Percentiles rank a stretch among this genome's conserved stretches.
These are phyloP conservation scores for Thunnus thynnus DNA, from an alignment of 2,113 vertebrate species.

Conservation along the genomic window DNA sequence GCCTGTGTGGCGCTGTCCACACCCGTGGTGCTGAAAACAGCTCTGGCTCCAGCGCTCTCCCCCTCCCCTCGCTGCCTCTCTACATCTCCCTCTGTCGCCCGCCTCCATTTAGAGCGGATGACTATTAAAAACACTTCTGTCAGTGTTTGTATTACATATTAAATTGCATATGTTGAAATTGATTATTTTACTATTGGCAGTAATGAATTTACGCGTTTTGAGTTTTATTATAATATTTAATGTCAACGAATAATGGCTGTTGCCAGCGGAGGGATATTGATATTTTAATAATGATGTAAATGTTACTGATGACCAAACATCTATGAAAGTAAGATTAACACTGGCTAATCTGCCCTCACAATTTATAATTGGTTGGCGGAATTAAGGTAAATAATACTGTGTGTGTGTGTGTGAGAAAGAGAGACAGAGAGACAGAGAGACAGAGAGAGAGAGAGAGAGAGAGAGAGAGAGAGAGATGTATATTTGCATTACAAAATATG, in stretches of 20 bases:
- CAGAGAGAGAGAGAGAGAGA: neutral
- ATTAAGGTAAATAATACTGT: neutral
- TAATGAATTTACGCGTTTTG: neutral
- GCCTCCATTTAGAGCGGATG: neutral
- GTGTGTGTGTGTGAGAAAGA: neutral
- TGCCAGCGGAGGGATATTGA: neutral
- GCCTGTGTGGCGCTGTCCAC: constrained; percentile 86
- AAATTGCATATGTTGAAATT: accelerated
- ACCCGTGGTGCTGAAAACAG: constrained; percentile 82
- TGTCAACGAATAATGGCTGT: neutral
- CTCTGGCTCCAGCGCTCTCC: neutral
- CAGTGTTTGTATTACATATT: neutral
- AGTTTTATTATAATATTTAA: neutral
- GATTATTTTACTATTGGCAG: neutral
- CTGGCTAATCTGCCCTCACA: neutral
- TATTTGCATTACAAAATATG: too few relatives aligned
- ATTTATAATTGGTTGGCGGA: neutral
- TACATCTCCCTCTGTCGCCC: constrained; percentile 63
- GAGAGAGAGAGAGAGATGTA: neutral
- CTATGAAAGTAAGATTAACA: neutral
- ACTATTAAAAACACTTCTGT: neutral
- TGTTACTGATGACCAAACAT: neutral
- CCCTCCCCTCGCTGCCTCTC: constrained; percentile 29
- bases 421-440: neutral
- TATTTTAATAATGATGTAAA: neutral